Base-by-base conservation (phyloP, 2,888 invertebrate species). In the Dusona sp. region DNA sequence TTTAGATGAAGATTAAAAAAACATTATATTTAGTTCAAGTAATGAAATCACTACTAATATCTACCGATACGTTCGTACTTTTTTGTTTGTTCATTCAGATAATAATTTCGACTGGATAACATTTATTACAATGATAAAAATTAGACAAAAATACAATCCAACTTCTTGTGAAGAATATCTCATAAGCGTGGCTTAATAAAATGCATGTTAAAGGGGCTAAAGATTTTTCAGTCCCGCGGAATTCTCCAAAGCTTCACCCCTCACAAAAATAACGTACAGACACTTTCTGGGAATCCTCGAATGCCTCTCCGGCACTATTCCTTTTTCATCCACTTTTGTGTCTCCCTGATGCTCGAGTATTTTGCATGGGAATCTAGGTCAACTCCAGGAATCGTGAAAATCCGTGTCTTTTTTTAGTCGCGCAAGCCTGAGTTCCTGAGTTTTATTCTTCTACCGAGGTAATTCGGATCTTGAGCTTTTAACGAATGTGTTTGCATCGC, bases 251-350 rank as follows among this genome's bases (percentile, higher is more conserved):
- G 54, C 25, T 64, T 73, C n/a, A 3, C 45, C 42, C 68, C 51
- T 36, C 42, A 68, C 74, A 78, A 86, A 86, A 86, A 86, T 83
- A 86, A 83, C 72, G 67, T 38, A 36, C 42, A 33, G 25, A 36
- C 77, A 86, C 70, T 83, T 84, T 86, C 86, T 68, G 68, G 81
- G 84, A 86, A 86, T 84, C 78, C 81, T 74, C 73, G 70, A 64
- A 73, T 61, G 25, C 77, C 61, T 68, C 68, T 68, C 68, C 33
- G 84, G 79, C 74, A 73, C 67, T 65, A 67, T 81, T 68, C 64
- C 36, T 48, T 67, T 64, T 81, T 83, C 38, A 51, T 57, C 36
- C 77, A 38, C 78, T 80, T 79, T 45, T 19, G 61, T 48, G 72
- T 57, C 81, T 54, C 36, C 67, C 61, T 16, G 36, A 22, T 36